Conservation (phyloP, 2,888 invertebrate species). For the Cyaniris semiargus region DNA sequence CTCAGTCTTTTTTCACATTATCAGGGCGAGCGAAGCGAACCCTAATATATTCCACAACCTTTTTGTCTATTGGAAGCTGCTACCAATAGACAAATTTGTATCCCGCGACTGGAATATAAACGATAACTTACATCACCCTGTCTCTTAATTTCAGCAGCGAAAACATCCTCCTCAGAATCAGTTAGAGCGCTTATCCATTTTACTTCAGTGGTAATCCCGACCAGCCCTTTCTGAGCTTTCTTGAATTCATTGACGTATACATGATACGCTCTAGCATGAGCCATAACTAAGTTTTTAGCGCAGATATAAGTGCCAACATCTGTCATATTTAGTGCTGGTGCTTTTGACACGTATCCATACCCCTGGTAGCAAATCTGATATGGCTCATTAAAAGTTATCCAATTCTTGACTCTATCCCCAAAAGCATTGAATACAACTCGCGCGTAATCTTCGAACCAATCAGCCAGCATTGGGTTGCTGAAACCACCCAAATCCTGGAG, state of each 20-base stretch:
- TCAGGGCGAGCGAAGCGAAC: too few species aligned
- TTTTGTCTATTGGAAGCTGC: too few species aligned
- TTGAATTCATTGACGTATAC: conserved; percentile 65
- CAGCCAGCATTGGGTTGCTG: conserved; percentile 52
- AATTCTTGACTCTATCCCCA: conserved; percentile 74
- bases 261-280: conserved; percentile 79
- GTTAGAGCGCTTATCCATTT: conserved; percentile 38
- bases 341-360: conserved; percentile 60
- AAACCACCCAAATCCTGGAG: conserved; percentile 65
- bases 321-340: conserved; percentile 59
- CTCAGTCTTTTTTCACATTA: too few species aligned
- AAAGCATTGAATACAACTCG: conserved; percentile 63
- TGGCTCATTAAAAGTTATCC: conserved; percentile 84
- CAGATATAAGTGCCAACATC: conserved; percentile 78
- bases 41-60: too few species aligned
- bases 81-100: too few species aligned
- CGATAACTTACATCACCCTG: conserved; percentile 48
- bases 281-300: conserved; percentile 74
- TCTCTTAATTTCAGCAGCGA: conserved; percentile 51
- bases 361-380: conserved; percentile 64
- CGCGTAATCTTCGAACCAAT: conserved; percentile 76
- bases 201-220: conserved; percentile 3
- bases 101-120: too few species aligned
- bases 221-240: conserved; percentile 55
- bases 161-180: conserved; percentile 52